A percentile compares a stretch with the other conserved stretches of the same genome.
These are phyloP conservation scores for Alces alces DNA, from an alignment of 2,113 vertebrate species.

Conservation along the genomic window DNA sequence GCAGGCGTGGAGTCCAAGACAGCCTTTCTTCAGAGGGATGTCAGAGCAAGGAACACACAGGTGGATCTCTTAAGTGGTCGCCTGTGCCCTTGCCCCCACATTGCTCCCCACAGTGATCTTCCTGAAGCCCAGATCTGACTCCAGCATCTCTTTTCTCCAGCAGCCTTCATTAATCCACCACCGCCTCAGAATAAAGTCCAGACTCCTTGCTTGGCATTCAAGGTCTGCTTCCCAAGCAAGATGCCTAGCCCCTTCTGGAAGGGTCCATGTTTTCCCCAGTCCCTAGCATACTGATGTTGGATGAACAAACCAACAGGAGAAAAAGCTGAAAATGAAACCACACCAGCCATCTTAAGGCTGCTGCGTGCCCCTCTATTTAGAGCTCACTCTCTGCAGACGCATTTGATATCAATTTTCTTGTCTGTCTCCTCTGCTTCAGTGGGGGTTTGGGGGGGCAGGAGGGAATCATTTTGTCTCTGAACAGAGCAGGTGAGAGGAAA, in stretches of 20 bases:
- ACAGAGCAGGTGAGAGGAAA: slow-evolving; percentile 39
- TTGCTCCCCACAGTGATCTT: not conserved
- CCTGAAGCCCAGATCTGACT: not conserved
- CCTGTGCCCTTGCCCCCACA: not conserved
- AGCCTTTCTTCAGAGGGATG: not conserved
- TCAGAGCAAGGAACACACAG: not conserved
- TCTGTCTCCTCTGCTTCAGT: slow-evolving; percentile 39
- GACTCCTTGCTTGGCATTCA: not conserved
- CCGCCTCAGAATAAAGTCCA: not conserved
- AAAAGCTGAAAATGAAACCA: not conserved
- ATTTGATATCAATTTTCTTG: slow-evolving; percentile 14
- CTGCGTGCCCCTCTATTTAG: not conserved
- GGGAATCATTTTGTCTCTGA: slow-evolving; percentile 33
- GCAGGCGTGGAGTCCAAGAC: not conserved
- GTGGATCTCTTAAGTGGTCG: not conserved
- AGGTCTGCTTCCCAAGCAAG: not conserved
- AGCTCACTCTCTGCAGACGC: not conserved
- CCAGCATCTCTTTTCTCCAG: not conserved
- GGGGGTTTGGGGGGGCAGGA: not conserved
- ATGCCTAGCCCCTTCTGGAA: not conserved
- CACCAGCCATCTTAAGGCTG: not conserved
- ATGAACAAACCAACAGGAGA: not conserved
- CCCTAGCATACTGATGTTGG: not conserved
- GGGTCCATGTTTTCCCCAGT: not conserved
- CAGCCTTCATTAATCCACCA: not conserved